Evolutionary conservation across 2,888 invertebrate genomes (phyloP).

Genomic region (Ochropacha duplaris): DNA sequence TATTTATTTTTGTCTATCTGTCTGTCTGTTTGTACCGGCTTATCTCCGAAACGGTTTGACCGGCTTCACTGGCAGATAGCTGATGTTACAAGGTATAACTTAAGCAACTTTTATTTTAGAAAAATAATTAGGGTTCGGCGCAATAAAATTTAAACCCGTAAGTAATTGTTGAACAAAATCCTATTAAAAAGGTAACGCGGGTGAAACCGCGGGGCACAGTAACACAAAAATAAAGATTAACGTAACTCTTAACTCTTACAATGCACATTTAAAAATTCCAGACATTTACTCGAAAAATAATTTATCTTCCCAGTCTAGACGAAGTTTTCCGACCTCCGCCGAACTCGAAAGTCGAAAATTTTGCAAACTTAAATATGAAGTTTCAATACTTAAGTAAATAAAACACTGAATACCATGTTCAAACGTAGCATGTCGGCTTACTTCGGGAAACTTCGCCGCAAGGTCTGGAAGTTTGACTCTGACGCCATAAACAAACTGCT

Average conservation of each 20-base stretch:
- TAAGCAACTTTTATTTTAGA: no score
- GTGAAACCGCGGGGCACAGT: no score
- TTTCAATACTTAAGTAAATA: conserved; percentile 36
- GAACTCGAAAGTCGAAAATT: conserved; percentile 26
- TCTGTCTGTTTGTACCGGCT: no score
- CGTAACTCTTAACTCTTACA: background rate
- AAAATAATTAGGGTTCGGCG: no score
- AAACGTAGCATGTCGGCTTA: background rate
- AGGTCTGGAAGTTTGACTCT: background rate
- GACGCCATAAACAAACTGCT: background rate
- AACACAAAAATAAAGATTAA: no score
- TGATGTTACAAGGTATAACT: no score
- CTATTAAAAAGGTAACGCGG: no score
- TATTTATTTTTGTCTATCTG: no score
- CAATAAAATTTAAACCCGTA: no score
- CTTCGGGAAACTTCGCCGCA: background rate
- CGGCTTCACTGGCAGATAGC: no score
- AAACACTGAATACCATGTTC: conserved; percentile 15
- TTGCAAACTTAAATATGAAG: conserved; percentile 34
- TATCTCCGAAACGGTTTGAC: no score
- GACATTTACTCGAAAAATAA: background rate
- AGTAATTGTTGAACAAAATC: no score
- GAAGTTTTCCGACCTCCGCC: background rate
- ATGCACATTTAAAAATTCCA: background rate
- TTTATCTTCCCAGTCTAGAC: background rate